Evolutionary conservation across 2,797 vertebrate genomes (phyloP).

Genomic region (Mastacembelus armatus): DNA sequence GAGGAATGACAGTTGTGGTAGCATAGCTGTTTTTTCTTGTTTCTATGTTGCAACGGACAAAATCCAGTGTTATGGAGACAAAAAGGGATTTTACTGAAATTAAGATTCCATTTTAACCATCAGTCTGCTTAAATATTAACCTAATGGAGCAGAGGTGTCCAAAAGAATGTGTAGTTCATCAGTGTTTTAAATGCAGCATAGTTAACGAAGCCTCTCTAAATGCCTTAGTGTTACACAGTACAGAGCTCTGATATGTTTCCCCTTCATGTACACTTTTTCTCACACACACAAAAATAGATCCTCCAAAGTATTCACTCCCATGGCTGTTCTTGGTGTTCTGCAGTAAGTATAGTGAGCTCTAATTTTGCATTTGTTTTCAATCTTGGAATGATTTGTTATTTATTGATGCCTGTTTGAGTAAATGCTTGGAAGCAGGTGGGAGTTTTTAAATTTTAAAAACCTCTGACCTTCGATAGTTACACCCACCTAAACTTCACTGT

Average conservation of each 20-base stretch:
- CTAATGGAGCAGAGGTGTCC: conserved; percentile 57
- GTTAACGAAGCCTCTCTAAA: conserved; percentile 77
- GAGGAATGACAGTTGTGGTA: conserved; percentile 57
- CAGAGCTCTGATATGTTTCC: conserved; percentile 60
- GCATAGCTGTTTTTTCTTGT: conserved; percentile 49
- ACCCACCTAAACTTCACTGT: conserved; percentile 41
- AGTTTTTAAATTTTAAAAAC: conserved; percentile 32
- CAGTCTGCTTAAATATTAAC: conserved; percentile 64
- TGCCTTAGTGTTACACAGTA: conserved; percentile 81
- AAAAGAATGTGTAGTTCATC: conserved; percentile 79
- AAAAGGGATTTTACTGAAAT: conserved; percentile 45
- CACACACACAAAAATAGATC: conserved; percentile 45
- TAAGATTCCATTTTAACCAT: conserved; percentile 54
- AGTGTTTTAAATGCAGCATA: conserved; percentile 74
- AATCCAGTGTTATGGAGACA: conserved; percentile 55
- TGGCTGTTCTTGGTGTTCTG: conserved; percentile 64
- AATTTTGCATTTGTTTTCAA: conserved; percentile 56
- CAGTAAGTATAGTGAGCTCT: conserved; percentile 68
- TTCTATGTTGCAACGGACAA: conserved; percentile 59
- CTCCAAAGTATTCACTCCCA: conserved; percentile 46
- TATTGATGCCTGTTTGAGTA: conserved; percentile 63
- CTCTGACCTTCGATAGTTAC: conserved; percentile 55
- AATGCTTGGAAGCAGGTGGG: conserved; percentile 60
- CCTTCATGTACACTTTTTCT: conserved; percentile 33
- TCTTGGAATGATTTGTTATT: conserved; percentile 60